Evolutionary conservation across 64 coral and sea anemone species (phyloP), one percentile per base, ranked within the genome.

Genomic region (Platygyra sinensis): DNA sequence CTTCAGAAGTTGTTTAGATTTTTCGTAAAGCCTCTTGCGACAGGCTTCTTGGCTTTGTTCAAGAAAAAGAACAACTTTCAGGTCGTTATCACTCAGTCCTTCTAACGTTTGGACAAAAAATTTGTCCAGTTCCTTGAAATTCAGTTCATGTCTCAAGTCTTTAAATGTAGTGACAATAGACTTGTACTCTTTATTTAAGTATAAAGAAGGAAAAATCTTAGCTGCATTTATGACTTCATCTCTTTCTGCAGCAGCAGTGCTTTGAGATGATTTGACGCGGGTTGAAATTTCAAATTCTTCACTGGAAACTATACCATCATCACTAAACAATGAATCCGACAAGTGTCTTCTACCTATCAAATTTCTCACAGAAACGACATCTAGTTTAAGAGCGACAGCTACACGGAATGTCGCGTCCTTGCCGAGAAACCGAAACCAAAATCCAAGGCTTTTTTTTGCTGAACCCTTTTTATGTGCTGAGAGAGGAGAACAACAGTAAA

Each of bases 391-490:
- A 54, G 85, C 91, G 18, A 99, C 62, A 5, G 83, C 91, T 28
- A 99, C 75, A 13, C 88, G 88, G 90, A 93, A 96, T 25, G 64
- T 92, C 6, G 79, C 90, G 4, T 74, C 79, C 62, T 91, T 76
- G 18, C 91, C 91, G 65, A 99, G 89, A 64, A 99, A 95, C 22
- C 97, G 84, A 88, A 99, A 99, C 97, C 97, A 99, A 76, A 99
- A 96, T 52, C 97, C 97, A 14, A 79, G 30, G n/a, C 54, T 62
- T 72, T 90, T 76, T 24, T 79, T 71, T 52, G 78, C 39, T 55
- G 4, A 90, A 36, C 80, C 88, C 60, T 77, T 77, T 46, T 80
- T 90, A 62, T 94, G 87, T 62, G 78, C 78, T 63, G 76, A 90
- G n/a, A 97, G 75, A 27, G 95, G 91, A 59, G 76, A 94, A 29